Evolutionary conservation across 2,888 invertebrate species (phyloP), one percentile per base, ranked within the genome.

Genomic region (Emmelina monodactyla): DNA sequence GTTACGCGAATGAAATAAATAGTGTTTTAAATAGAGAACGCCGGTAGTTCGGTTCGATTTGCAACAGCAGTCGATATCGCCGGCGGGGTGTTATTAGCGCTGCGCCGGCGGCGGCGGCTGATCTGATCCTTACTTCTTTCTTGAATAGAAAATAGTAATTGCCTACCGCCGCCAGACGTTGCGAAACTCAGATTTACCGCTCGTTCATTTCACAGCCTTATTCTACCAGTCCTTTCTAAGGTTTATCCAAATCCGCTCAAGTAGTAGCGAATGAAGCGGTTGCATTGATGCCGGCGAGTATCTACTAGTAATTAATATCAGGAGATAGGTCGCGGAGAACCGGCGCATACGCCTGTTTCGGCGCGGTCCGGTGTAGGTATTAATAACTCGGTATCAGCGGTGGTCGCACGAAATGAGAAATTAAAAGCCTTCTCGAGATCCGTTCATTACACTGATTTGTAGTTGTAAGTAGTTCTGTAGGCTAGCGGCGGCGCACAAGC

Each of bases 271-370:
- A 79, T 79, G 78, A 79, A 78, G 79, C 71, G 66, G 73, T 79
- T 69, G 79, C 75, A 76, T 78, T 78, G 75, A 72, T 71, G 75
- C 73, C 78, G 62, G 58, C 59, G 67, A 67, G 69, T 76, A 76
- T 73, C 76, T 65, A 57, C 53, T 57, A 58, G 65, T 78, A 79
- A 79, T 79, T 76, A 79, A 79, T 79, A 78, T 75, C 61, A 53
- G 49, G 55, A 65, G 78, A 79, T 79, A 78, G 73, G 68, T 68
- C 49, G 59, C 53, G 51, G 58, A 59, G 70, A 61, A 50, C 60
- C 47, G 65, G 59, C 65, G 64, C 69, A 63, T 52, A 49, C 31
- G 33, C 16, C 28, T 50, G 59, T 59, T 46, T 50, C 55, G 55
- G 50, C 52, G 61, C 68, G 68, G 71, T 71, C 69, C 53, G 63